A percentile compares a stretch with the other conserved stretches of the same genome.
Evolutionary conservation across 2,888 invertebrate species (phyloP).

Genomic region (Thecophora atra): DNA sequence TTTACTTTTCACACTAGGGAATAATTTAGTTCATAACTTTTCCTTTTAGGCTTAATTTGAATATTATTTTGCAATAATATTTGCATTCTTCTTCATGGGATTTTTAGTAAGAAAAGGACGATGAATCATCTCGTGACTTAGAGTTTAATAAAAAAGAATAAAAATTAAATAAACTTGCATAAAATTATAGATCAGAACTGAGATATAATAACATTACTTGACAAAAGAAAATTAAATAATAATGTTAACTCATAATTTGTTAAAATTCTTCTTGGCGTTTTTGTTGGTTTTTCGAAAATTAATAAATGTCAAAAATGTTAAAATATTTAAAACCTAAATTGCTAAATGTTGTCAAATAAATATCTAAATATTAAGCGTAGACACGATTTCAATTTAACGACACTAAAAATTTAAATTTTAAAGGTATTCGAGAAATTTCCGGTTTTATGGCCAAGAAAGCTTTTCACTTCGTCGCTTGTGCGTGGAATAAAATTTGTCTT

Average conservation of each 20-base stretch:
- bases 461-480: conserved; percentile 42
- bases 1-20: not conserved
- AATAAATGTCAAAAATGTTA: too few relatives aligned
- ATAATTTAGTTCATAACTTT: conserved; percentile 19
- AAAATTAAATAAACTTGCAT: too few relatives aligned
- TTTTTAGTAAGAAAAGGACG: too few relatives aligned
- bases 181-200: too few relatives aligned
- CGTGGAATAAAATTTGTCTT: conserved; percentile 44
- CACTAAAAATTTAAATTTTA: not conserved
- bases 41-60: not conserved
- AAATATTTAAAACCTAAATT: too few relatives aligned
- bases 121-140: too few relatives aligned
- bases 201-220: too few relatives aligned
- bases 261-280: too few relatives aligned
- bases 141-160: too few relatives aligned
- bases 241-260: too few relatives aligned
- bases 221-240: too few relatives aligned
- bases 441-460: conserved; percentile 11
- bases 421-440: conserved; percentile 24
- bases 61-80: not conserved
- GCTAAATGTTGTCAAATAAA: not conserved
- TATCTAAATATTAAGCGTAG: not conserved
- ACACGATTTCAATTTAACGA: not conserved
- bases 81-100: not conserved
- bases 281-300: too few relatives aligned